phyloP scores from a whole-genome alignment of 2,797 vertebrate species.

The Artibeus lituratus region DNA sequence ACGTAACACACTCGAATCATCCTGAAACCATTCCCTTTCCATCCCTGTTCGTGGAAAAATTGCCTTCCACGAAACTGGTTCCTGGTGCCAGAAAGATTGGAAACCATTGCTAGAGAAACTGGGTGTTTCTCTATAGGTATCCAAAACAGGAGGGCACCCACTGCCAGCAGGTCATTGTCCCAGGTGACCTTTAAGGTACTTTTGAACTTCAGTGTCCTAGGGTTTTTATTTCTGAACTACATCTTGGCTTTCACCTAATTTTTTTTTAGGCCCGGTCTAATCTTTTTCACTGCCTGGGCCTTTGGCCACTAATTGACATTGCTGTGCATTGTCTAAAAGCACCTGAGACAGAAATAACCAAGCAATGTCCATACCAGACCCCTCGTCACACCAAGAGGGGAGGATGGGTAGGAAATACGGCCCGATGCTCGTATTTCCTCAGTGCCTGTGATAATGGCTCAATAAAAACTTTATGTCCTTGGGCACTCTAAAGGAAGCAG shows the following conservation, averaged over 20 bases:
- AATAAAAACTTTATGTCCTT: slow-evolving; percentile 55
- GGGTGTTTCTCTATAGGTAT: not conserved
- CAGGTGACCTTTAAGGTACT: not conserved
- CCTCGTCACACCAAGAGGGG: slow-evolving; percentile 23
- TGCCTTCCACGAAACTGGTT: not conserved
- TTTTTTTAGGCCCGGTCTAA: not conserved
- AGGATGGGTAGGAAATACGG: slow-evolving; percentile 22
- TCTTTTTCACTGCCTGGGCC: slow-evolving; percentile 22
- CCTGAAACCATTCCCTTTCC: not conserved
- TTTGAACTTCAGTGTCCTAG: not conserved
- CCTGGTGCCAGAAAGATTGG: not conserved
- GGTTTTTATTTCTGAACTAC: slow-evolving; percentile 14
- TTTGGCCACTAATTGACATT: slow-evolving; percentile 22
- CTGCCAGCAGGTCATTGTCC: not conserved
- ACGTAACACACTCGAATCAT: not conserved
- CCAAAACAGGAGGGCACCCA: not conserved
- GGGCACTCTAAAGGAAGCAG: slow-evolving; percentile 41
- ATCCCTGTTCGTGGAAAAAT: too few relatives aligned
- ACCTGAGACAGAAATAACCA: slow-evolving; percentile 10
- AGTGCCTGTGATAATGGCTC: slow-evolving; percentile 58
- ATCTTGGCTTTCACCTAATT: not conserved
- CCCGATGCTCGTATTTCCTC: slow-evolving; percentile 40
- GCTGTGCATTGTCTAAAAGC: not conserved
- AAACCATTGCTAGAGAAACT: not conserved
- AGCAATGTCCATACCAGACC: not conserved